Evolutionary conservation across 2,113 vertebrate genomes (phyloP), one percentile per base, ranked within the genome.

Genomic region (Amphiprion percula): DNA sequence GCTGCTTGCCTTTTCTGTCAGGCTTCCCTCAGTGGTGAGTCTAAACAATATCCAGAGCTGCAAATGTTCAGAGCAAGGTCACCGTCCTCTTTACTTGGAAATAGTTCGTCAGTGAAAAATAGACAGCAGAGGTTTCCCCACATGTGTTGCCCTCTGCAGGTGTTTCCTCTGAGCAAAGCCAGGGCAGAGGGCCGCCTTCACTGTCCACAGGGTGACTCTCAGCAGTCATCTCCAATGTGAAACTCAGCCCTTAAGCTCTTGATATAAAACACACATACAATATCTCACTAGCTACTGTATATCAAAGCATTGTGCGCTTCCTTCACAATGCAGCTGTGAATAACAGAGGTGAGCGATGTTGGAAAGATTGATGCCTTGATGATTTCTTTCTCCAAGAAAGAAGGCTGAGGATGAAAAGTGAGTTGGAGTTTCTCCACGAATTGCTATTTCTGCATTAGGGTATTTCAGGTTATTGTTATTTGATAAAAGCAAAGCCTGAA

Each of bases 91-190:
- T 73, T 68, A 11, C 58, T 60, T 61, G 73, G 77, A 78, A 80
- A 67, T 60, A 87, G 75, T 85, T 92, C 74, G 83, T 87, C 79
- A 84, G 72, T 26, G 60, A 44, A 61, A 67, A 75, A 58, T 30
- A 79, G 87, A 80, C 87, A 61, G 75, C 11, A 0, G 37, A 58
- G 74, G 47, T 78, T 77, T 52, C 75, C 64, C 56, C 65, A 60
- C 85, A 72, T 83, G 83, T 88, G 85, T 62, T 80, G 74, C 61
- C 76, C 82, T 80, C 60, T 83, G 83, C 92, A 94, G 93, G 92
- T 94, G 92, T 92, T 92, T 92, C 91, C 88, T 90, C 63, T 85
- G 84, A 86, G 83, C 56, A 53, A 50, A 74, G 60, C 69, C 65
- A 73, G 77, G 73, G 50, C 79, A 70, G 69, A 82, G 86, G 19